Evolutionary conservation across 1,140 invertebrate species (phyloP), one percentile per base, ranked within the genome.

Genomic region (Phymastichus coffea): DNA sequence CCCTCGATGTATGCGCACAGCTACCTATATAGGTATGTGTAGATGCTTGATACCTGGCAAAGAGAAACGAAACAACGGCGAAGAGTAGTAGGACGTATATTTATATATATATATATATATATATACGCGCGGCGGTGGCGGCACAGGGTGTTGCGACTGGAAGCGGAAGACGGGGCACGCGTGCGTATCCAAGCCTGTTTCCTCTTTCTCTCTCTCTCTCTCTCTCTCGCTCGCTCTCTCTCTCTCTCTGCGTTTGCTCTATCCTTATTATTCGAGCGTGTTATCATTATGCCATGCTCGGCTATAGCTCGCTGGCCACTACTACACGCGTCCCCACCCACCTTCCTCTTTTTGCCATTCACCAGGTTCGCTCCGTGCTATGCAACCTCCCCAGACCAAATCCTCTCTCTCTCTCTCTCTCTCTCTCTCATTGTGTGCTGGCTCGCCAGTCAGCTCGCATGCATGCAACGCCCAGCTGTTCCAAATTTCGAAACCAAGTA

Each of bases 121-220:
- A 23, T 57, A n/a, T 22, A 9, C 23, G 33, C 15, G 33, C 6
- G 40, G 23, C 33, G 20, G 20, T 46, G 6, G 54, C 30, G 57
- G 30, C 57, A 60, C 47, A 52, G 51, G 53, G 56, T 51, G 54
- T 46, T n/a, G 46, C 61, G 52, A 61, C 58, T 70, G 68, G 61
- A 71, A 76, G 72, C 74, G 76, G 75, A 78, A 78, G 74, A 75
- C 75, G 67, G 70, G 53, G 70, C 75, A 78, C 73, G 78, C 78
- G 75, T 79, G 78, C 76, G 78, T 78, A 80, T 78, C 78, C 74
- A 79, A 80, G 74, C 78, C 77, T 80, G 76, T 78, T 71, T 80
- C 78, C 78, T 79, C 74, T 75, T 7, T 10, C 9, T 19, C 3
- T 22, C n/a, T n/a, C n/a, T n/a, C n/a, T n/a, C n/a, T n/a, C n/a